Conservation (phyloP, 2,888 invertebrate genomes). For the Eulithis prunata region DNA sequence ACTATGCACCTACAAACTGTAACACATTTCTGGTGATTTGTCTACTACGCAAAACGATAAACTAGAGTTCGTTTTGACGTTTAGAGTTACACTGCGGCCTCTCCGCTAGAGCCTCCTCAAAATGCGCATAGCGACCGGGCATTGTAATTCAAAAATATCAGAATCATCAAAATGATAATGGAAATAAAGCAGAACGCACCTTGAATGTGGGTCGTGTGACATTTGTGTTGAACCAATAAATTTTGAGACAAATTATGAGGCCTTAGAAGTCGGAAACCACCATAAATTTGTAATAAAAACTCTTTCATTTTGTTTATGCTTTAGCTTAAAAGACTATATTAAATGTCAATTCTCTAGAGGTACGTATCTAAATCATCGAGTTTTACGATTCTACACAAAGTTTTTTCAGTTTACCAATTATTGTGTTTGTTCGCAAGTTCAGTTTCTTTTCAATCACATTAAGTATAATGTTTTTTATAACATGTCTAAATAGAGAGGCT, state of each 20-base stretch:
- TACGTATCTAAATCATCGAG: slow-evolving; percentile 2
- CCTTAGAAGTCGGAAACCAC: slow-evolving; percentile 19
- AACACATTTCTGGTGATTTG: slow-evolving; percentile 28
- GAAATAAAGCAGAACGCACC: too few species aligned
- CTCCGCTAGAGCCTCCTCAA: too few species aligned
- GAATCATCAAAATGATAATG: too few species aligned
- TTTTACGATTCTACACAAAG: neutral
- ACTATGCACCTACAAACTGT: slow-evolving; percentile 38
- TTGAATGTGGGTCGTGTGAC: slow-evolving; percentile 34
- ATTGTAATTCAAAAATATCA: too few species aligned
- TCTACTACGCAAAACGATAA: too few species aligned
- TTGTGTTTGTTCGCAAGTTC: too few species aligned
- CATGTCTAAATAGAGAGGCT: too few species aligned
- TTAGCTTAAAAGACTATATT: neutral
- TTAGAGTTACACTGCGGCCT: too few species aligned
- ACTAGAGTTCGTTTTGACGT: too few species aligned
- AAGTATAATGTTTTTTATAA: too few species aligned
- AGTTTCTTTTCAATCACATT: too few species aligned
- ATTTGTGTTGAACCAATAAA: slow-evolving; percentile 37
- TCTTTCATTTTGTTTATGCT: neutral
- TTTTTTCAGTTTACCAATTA: neutral
- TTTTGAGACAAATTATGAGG: slow-evolving; percentile 34
- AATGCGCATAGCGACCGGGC: too few species aligned
- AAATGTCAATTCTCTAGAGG: neutral
- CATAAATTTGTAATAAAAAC: slow-evolving; percentile 8